Evolutionary conservation across 2,888 invertebrate species (phyloP).

Genomic region (Polyommatus icarus): DNA sequence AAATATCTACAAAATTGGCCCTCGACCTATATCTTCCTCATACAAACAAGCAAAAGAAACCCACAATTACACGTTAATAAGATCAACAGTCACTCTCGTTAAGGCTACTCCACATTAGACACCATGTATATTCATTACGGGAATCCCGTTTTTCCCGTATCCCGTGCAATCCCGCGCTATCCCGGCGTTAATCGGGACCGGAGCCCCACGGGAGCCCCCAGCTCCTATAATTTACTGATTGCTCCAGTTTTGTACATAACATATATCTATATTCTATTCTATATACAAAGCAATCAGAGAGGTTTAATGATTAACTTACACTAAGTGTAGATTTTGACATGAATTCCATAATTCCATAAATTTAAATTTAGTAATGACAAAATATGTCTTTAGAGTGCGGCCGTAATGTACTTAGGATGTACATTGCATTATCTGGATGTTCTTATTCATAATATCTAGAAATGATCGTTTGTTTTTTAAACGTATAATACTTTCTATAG

Average conservation of each 20-base stretch:
- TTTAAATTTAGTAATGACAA: no score
- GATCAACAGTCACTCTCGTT: conserved; percentile 1
- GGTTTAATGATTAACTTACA: background rate
- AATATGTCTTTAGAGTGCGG: no score
- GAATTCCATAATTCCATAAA: background rate
- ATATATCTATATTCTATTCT: background rate
- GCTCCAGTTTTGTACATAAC: conserved; percentile 14
- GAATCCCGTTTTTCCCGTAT: background rate
- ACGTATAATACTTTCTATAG: no score
- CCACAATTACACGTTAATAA: background rate
- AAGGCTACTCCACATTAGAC: conserved; percentile 2
- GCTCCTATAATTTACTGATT: conserved; percentile 22
- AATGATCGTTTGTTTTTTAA: no score
- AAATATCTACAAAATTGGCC: no score
- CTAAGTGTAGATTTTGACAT: background rate
- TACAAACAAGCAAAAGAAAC: background rate
- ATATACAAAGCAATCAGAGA: background rate
- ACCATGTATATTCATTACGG: conserved; percentile 10
- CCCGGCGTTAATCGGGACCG: conserved; percentile 7
- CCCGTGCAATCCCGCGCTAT: background rate
- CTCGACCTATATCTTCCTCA: no score
- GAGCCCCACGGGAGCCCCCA: background rate
- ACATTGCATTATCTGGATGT: no score
- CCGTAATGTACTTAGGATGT: no score
- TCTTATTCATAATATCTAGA: no score